Conservation (phyloP, 2,888 invertebrate genomes). For the Tenthredo mesomela region DNA sequence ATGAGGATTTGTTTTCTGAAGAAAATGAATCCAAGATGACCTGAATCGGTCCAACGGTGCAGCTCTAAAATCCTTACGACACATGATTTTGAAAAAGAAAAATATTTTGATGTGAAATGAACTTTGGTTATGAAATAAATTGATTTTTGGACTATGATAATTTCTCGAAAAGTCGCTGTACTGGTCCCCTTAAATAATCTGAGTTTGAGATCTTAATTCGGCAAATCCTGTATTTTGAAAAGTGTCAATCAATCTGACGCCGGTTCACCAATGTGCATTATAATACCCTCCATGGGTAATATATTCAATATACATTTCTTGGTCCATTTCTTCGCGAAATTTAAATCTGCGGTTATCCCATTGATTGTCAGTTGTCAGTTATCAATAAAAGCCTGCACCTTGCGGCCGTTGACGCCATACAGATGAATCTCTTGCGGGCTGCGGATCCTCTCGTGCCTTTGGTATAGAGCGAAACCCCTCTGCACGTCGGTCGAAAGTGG, state of each 20-base stretch:
- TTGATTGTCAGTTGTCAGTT: constrained; percentile 44
- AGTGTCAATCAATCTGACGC: background rate
- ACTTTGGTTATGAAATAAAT: too few relatives aligned
- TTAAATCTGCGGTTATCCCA: constrained; percentile 38
- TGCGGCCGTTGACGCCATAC: constrained; percentile 2
- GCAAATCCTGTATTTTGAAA: background rate
- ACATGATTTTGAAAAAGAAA: too few relatives aligned
- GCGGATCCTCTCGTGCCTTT: background rate
- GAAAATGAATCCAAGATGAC: too few relatives aligned
- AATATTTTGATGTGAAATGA: too few relatives aligned
- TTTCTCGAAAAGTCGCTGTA: too few relatives aligned
- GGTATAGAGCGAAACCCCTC: constrained; percentile 11
- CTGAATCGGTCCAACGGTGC: too few relatives aligned
- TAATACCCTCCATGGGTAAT: background rate
- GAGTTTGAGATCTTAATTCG: background rate
- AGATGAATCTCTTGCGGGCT: background rate
- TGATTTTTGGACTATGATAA: too few relatives aligned
- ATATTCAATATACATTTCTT: constrained; percentile 7
- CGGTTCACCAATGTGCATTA: background rate
- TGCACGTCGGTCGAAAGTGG: constrained; percentile 34
- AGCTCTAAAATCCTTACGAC: too few relatives aligned
- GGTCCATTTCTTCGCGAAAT: constrained; percentile 1
- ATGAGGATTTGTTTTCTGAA: too few relatives aligned
- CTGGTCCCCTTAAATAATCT: too few relatives aligned
- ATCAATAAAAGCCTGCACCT: constrained; percentile 18